A percentile compares a stretch with the other conserved stretches of the same genome.
phyloP scores from a whole-genome alignment of 2,113 vertebrate species.

The Oreochromis tanganicae region DNA sequence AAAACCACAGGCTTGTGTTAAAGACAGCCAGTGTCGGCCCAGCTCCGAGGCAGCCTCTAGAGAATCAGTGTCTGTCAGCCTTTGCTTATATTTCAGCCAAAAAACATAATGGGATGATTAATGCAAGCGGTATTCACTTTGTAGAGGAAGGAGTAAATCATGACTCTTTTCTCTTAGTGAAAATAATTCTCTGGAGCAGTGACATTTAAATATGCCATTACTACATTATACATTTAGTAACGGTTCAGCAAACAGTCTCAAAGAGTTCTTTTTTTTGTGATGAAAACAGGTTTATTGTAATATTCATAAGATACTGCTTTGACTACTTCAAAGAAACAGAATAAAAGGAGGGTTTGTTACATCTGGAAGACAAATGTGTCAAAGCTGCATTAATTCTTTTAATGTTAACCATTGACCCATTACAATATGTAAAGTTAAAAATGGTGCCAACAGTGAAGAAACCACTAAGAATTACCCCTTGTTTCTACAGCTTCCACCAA shows the following conservation, averaged over 20 bases:
- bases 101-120: constrained; percentile 44
- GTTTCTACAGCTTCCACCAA: background rate
- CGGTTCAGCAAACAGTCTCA: background rate
- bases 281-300: background rate
- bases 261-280: background rate
- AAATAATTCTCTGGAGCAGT: background rate
- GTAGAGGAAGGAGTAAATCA: constrained; percentile 1
- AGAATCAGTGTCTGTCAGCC: constrained; percentile 16
- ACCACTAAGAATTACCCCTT: background rate
- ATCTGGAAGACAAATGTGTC: background rate
- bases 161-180: background rate
- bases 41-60: background rate
- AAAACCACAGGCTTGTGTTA: constrained; percentile 50
- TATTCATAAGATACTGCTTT: background rate
- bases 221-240: background rate
- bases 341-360: background rate
- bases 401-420: background rate
- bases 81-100: constrained; percentile 26
- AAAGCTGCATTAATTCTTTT: background rate
- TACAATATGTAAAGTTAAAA: background rate
- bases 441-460: background rate
- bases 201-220: background rate
- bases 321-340: background rate
- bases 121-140: constrained; percentile 12
- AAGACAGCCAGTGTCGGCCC: constrained; percentile 15